Evolutionary conservation across 2,113 vertebrate genomes (phyloP).

Genomic region (Gymnogyps californianus): DNA sequence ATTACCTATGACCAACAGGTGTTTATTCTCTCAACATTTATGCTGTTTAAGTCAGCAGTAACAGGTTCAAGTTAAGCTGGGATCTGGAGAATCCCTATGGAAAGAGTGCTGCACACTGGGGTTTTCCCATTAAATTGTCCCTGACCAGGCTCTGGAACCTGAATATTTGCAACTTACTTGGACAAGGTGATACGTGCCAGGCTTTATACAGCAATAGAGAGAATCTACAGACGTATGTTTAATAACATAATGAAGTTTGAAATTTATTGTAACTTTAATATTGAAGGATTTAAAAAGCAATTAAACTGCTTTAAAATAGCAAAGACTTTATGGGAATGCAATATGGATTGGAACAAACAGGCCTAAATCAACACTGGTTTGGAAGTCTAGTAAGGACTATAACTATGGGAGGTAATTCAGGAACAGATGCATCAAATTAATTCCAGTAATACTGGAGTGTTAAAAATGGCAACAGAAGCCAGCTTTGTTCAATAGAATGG

Average conservation of each 20-base stretch:
- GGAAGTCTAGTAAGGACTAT: constrained; percentile 27
- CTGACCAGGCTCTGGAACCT: neutral
- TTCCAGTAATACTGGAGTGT: constrained; percentile 54
- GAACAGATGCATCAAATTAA: constrained; percentile 64
- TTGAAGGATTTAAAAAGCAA: constrained; percentile 2
- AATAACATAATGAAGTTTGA: neutral
- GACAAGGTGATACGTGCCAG: neutral
- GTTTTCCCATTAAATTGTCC: neutral
- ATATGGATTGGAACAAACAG: constrained; percentile 28
- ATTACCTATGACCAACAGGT: neutral
- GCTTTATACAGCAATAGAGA: neutral
- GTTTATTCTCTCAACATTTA: neutral
- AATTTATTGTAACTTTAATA: constrained; percentile 9
- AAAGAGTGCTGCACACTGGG: neutral
- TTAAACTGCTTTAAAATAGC: constrained; percentile 32
- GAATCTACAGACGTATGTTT: neutral
- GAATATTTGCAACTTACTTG: neutral
- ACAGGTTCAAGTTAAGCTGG: neutral
- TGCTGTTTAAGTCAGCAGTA: neutral
- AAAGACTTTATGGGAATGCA: constrained; percentile 21
- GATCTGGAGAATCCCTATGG: neutral
- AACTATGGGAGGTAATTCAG: constrained; percentile 52
- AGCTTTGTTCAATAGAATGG: constrained; percentile 59
- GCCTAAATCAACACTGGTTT: constrained; percentile 43
- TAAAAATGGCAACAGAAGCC: constrained; percentile 58